A percentile compares a stretch with the other conserved stretches of the same genome.
Evolutionary conservation across 2,888 invertebrate genomes (phyloP).

Genomic region (Hymenopus coronatus): DNA sequence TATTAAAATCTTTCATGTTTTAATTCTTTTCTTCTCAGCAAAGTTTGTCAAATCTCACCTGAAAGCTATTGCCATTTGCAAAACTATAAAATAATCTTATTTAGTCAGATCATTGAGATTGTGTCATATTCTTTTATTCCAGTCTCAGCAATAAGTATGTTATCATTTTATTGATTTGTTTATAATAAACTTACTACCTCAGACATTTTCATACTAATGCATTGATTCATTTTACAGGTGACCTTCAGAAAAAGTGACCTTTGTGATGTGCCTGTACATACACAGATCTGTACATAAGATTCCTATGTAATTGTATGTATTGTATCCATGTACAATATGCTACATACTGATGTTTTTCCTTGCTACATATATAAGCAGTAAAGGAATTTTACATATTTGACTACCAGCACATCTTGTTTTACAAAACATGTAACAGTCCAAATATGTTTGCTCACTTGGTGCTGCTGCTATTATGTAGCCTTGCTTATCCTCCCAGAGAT

Average conservation of each 20-base stretch:
- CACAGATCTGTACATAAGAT: background rate
- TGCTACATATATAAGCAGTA: background rate
- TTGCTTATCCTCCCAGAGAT: background rate
- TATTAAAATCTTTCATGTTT: too few relatives aligned
- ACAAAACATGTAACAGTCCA: background rate
- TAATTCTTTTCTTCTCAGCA: too few relatives aligned
- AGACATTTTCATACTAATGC: background rate
- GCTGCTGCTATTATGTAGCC: background rate
- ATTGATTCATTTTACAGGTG: background rate
- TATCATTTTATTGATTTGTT: too few relatives aligned
- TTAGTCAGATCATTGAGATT: too few relatives aligned
- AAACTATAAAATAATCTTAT: too few relatives aligned
- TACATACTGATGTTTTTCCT: background rate
- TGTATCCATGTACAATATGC: slow-evolving; percentile 16
- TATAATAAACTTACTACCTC: background rate
- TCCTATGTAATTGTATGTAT: slow-evolving; percentile 15
- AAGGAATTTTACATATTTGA: background rate
- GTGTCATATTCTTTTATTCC: too few relatives aligned
- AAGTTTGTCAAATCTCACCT: too few relatives aligned
- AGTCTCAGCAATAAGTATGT: too few relatives aligned
- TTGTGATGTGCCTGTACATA: background rate
- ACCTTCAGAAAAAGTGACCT: slow-evolving; percentile 1
- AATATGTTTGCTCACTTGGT: background rate
- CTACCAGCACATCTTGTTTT: background rate
- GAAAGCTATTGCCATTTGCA: too few relatives aligned